Conservation (phyloP, 1,140 invertebrate species). For the Dreissena rostriformis region DNA sequence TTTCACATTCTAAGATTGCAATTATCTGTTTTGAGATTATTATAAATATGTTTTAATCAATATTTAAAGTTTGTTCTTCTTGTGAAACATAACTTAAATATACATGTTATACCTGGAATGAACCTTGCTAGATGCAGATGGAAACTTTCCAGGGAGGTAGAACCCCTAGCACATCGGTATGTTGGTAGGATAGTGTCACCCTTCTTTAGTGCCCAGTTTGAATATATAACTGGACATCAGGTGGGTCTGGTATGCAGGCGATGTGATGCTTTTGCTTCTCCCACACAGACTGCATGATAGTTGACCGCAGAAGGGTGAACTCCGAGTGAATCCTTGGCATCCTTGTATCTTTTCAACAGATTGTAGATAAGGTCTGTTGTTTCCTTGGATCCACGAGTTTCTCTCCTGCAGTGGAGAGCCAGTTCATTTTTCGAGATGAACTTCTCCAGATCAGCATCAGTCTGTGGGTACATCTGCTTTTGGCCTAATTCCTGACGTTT, state of each 20-base stretch:
- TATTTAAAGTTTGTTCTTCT: no score
- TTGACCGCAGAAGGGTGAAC: slow-evolving; percentile 56
- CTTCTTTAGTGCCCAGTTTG: slow-evolving; percentile 55
- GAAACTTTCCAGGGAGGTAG: slow-evolving; percentile 37
- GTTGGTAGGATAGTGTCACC: slow-evolving; percentile 39
- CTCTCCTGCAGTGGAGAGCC: slow-evolving; percentile 57
- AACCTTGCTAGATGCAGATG: slow-evolving; percentile 50
- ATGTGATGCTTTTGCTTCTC: slow-evolving; percentile 56
- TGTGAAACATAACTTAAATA: no score
- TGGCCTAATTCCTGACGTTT: no score
- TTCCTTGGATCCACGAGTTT: slow-evolving; percentile 52
- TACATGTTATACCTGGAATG: slow-evolving; percentile 46
- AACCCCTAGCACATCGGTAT: slow-evolving; percentile 39
- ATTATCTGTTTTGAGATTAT: not conserved
- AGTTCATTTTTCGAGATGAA: slow-evolving; percentile 46
- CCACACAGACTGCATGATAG: slow-evolving; percentile 53
- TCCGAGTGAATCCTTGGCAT: slow-evolving; percentile 57
- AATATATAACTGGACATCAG: slow-evolving; percentile 59
- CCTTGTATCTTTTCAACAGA: slow-evolving; percentile 33
- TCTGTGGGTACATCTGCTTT: not conserved
- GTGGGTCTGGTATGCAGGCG: slow-evolving; percentile 63
- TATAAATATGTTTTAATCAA: no score
- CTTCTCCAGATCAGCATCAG: not conserved
- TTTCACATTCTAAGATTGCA: not conserved
- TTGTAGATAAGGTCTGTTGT: slow-evolving; percentile 33